Evolutionary conservation across 2,888 invertebrate species (phyloP).

Genomic region (Siphlonurus alternatus): DNA sequence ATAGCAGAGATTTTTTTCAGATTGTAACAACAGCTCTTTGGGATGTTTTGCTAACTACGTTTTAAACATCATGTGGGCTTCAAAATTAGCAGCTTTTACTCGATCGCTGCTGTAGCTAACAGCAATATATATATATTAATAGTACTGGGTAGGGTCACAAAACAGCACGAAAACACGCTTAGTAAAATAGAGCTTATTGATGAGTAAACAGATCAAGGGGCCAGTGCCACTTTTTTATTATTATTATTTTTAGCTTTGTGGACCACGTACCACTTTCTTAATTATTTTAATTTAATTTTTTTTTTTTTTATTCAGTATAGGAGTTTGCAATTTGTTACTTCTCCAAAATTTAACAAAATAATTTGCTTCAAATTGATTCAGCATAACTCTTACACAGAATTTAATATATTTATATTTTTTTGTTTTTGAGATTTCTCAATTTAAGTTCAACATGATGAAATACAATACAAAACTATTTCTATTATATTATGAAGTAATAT

Average conservation of each 20-base stretch:
- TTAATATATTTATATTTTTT: not conserved
- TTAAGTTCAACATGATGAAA: constrained; percentile 8
- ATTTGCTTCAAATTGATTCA: not conserved
- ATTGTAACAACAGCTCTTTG: not conserved
- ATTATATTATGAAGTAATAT: constrained; percentile 11
- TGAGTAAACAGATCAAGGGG: not conserved
- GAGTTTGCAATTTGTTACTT: not conserved
- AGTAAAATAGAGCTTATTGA: constrained; percentile 16
- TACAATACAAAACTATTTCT: constrained; percentile 15
- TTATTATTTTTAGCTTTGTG: not conserved
- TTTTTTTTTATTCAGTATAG: not conserved
- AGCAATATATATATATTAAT: constrained; percentile 24
- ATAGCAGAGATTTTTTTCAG: not conserved
- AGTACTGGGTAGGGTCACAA: constrained; percentile 7
- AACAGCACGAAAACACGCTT: constrained; percentile 15
- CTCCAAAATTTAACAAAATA: not conserved
- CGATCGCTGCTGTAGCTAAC: constrained; percentile 30
- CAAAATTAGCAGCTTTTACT: not conserved
- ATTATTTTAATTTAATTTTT: not conserved
- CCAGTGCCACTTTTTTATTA: not conserved
- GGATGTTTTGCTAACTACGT: not conserved
- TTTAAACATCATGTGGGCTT: not conserved
- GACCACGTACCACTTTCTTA: not conserved
- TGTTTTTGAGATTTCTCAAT: not conserved
- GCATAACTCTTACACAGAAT: not conserved